Evolutionary conservation across 2,888 invertebrate species (phyloP).

Genomic region (Apomyelois bistriatella): DNA sequence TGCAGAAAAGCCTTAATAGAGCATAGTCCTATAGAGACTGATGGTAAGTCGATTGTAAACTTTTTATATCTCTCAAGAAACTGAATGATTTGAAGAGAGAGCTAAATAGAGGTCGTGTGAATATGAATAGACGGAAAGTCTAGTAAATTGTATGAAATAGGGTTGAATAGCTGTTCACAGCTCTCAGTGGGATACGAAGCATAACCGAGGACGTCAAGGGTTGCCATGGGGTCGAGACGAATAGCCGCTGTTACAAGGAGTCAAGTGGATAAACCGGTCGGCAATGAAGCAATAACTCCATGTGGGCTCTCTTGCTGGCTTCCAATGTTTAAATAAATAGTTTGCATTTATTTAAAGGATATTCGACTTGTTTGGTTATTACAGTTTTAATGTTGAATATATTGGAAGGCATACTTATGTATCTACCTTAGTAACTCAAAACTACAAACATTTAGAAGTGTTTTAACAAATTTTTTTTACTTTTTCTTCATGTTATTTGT

Average conservation of each 20-base stretch:
- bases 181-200: constrained; percentile 12
- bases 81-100: too few relatives aligned
- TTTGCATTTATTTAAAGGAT: background rate
- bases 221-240: constrained; percentile 16
- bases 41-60: too few relatives aligned
- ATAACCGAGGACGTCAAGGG: constrained; percentile 8
- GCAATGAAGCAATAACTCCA: constrained; percentile 19
- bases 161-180: background rate
- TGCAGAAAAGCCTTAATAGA: too few relatives aligned
- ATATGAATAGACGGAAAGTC: background rate
- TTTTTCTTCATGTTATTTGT: too few relatives aligned
- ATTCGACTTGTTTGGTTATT: too few relatives aligned
- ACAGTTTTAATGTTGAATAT: too few relatives aligned
- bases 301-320: constrained; percentile 18
- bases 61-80: too few relatives aligned
- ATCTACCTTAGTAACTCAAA: too few relatives aligned
- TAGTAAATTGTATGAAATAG: constrained; percentile 5
- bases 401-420: too few relatives aligned
- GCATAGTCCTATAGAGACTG: too few relatives aligned
- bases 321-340: background rate
- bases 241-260: constrained; percentile 18
- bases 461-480: too few relatives aligned
- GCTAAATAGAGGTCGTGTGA: background rate
- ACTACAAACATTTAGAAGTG: too few relatives aligned
- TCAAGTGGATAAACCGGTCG: constrained; percentile 27